Conservation (phyloP, 2,888 invertebrate species). For the Steromphala cineraria region DNA sequence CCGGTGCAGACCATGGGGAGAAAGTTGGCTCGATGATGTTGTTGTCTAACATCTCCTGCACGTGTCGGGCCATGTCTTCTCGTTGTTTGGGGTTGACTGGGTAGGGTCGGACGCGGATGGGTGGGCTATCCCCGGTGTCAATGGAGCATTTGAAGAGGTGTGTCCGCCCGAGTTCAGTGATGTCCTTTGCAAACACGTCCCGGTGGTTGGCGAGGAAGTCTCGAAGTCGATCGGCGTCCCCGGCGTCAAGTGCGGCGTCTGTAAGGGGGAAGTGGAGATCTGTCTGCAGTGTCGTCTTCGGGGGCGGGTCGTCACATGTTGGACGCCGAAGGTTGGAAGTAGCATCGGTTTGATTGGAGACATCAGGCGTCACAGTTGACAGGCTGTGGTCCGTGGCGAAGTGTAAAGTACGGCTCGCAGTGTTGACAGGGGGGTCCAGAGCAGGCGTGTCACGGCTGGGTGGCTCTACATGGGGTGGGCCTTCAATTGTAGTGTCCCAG, state of each 20-base stretch:
- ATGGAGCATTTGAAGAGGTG: conserved; percentile 37
- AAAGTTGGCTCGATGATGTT: conserved; percentile 37
- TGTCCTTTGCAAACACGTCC: conserved; percentile 25
- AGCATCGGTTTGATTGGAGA: no score
- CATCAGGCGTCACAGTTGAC: no score
- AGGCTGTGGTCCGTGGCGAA: no score
- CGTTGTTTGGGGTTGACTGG: conserved; percentile 29
- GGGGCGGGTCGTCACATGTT: no score
- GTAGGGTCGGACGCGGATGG: conserved; percentile 30
- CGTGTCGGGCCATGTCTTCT: conserved; percentile 29
- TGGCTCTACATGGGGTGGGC: no score
- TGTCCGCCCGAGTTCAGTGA: conserved; percentile 35
- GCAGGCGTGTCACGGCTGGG: no score
- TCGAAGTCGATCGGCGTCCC: neutral
- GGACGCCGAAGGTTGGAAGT: no score
- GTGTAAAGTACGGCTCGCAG: no score
- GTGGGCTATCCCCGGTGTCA: conserved; percentile 36
- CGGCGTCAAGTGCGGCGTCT: neutral
- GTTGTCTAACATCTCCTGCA: conserved; percentile 36
- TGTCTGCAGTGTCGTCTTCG: neutral
- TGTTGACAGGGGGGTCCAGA: no score
- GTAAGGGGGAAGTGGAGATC: conserved; percentile 22
- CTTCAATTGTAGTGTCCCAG: neutral
- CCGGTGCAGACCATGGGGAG: conserved; percentile 37
- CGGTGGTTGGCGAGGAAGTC: neutral